These are phyloP conservation scores for Hydrolagus colliei DNA, from an alignment of 2,797 vertebrate species.

Conservation along the genomic window DNA sequence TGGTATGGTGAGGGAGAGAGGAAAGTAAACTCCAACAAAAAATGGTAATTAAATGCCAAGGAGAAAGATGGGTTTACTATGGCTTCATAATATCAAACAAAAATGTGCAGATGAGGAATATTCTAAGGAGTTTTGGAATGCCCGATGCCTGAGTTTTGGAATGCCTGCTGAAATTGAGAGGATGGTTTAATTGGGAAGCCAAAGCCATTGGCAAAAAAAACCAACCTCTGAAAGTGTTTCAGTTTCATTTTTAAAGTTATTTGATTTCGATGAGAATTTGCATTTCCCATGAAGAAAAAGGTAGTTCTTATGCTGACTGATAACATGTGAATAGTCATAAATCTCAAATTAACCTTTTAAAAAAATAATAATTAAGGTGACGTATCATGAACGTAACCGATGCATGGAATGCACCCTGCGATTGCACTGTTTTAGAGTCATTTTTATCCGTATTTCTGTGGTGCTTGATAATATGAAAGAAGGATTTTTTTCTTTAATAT, in stretches of 20 bases:
- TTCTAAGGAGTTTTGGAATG: not conserved
- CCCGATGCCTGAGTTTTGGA: not conserved
- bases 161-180: not conserved
- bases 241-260: conserved; percentile 37
- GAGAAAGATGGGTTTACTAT: not conserved
- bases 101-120: not conserved
- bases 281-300: not conserved
- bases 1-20: not conserved
- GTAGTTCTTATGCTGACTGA: not conserved
- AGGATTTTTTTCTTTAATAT: not conserved
- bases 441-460: too few species aligned
- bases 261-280: not conserved
- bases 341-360: not conserved
- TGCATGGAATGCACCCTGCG: not conserved
- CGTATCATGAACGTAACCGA: not conserved
- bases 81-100: not conserved
- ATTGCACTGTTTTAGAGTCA: not conserved
- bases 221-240: not conserved
- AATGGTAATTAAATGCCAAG: not conserved
- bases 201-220: conserved; percentile 9
- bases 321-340: not conserved
- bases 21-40: too few species aligned
- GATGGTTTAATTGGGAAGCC: not conserved
- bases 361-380: not conserved
- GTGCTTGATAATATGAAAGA: not conserved